A percentile compares a stretch with the other conserved stretches of the same genome.
These are phyloP conservation scores for Capricornis sumatraensis DNA, from an alignment of 2,113 vertebrate genomes.

Conservation along the genomic window DNA sequence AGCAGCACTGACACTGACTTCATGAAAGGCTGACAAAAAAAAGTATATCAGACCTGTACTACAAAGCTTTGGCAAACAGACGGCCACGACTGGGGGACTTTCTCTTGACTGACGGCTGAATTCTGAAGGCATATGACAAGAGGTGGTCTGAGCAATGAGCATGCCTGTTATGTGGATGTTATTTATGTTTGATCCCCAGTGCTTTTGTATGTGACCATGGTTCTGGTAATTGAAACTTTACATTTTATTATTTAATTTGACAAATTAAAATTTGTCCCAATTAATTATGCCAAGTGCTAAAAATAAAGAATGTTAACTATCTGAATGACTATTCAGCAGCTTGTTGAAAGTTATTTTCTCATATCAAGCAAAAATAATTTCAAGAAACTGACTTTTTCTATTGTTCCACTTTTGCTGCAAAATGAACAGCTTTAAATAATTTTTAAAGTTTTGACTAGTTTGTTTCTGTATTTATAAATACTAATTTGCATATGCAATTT, in stretches of 20 bases:
- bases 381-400: not conserved
- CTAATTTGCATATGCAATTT: not conserved
- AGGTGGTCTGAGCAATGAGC: not conserved
- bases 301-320: not conserved
- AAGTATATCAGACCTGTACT: not conserved
- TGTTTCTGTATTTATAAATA: not conserved
- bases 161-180: not conserved
- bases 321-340: not conserved
- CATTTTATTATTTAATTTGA: not conserved
- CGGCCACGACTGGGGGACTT: not conserved
- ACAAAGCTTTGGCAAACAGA: not conserved
- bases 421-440: not conserved
- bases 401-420: not conserved
- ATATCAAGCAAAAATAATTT: not conserved
- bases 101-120: not conserved
- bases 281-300: not conserved
- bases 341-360: not conserved
- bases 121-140: not conserved
- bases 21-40: not conserved
- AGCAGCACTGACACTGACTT: not conserved
- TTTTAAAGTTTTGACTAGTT: not conserved
- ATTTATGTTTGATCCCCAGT: not conserved
- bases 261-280: not conserved
- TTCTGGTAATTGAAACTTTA: not conserved
- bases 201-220: not conserved